Conservation (phyloP, 2,888 invertebrate genomes). For the Gortyna flavago region DNA sequence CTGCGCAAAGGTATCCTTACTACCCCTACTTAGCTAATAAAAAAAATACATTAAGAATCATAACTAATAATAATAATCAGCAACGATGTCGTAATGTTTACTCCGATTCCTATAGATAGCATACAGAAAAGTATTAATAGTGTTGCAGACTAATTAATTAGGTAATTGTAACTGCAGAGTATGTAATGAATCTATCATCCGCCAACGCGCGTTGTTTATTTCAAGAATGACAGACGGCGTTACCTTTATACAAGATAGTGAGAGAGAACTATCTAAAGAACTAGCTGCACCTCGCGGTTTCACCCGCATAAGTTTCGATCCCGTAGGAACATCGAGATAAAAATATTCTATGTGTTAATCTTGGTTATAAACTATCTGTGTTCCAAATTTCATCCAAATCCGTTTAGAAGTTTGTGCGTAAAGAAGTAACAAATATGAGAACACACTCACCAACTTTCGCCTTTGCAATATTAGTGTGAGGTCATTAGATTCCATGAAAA, state of each 20-base stretch:
- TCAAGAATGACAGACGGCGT: conserved; percentile 34
- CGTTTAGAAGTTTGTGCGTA: too few species aligned
- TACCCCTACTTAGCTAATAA: too few species aligned
- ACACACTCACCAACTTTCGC: too few species aligned
- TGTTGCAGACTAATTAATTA: conserved; percentile 33
- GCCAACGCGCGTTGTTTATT: conserved; percentile 41
- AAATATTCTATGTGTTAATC: too few species aligned
- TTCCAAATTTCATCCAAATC: too few species aligned
- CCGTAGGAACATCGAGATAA: too few species aligned
- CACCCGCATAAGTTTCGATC: too few species aligned
- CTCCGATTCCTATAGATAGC: not conserved
- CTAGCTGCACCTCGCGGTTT: too few species aligned
- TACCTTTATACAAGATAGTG: conserved; percentile 28
- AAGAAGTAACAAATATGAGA: too few species aligned
- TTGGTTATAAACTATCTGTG: too few species aligned
- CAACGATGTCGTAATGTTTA: not conserved
- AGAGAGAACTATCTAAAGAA: conserved; percentile 9
- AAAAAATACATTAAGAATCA: not conserved
- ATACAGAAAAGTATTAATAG: not conserved
- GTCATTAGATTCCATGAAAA: not conserved
- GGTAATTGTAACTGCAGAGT: conserved; percentile 6
- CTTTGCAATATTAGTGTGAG: too few species aligned
- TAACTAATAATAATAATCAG: not conserved
- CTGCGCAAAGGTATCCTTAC: too few species aligned
- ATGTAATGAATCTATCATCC: conserved; percentile 45